These are phyloP conservation scores for Conomelus anceps DNA, from an alignment of 2,888 invertebrate genomes.

Conservation along the genomic window DNA sequence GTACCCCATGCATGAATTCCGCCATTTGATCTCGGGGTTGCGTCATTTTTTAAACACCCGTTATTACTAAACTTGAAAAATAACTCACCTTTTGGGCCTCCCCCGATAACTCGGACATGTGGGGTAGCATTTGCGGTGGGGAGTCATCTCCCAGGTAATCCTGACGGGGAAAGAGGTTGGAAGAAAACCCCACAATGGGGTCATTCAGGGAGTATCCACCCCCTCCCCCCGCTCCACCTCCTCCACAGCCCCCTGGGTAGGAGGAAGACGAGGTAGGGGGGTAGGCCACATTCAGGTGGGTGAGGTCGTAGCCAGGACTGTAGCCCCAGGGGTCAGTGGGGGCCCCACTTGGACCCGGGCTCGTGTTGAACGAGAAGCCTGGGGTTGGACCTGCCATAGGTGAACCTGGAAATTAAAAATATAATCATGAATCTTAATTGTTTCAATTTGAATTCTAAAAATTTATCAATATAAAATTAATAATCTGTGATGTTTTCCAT, in stretches of 20 bases:
- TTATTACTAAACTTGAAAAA: too few relatives aligned
- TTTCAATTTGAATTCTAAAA: too few relatives aligned
- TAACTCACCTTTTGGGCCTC: neutral
- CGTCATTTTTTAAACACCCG: too few relatives aligned
- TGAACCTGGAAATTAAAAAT: slow-evolving; percentile 26
- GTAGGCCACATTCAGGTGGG: slow-evolving; percentile 66
- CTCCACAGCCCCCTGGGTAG: neutral
- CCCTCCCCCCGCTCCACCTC: neutral
- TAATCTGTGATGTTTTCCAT: too few relatives aligned
- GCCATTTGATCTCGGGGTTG: too few relatives aligned
- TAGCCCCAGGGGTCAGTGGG: slow-evolving; percentile 60
- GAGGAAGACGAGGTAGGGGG: slow-evolving; percentile 40
- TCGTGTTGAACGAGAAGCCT: slow-evolving; percentile 30
- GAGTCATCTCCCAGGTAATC: slow-evolving; percentile 16
- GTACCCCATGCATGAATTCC: too few relatives aligned
- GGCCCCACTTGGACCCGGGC: slow-evolving; percentile 46
- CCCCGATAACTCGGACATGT: slow-evolving; percentile 8
- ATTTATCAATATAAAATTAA: too few relatives aligned
- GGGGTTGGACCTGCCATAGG: slow-evolving; percentile 20
- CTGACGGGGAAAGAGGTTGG: slow-evolving; percentile 31
- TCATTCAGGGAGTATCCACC: neutral
- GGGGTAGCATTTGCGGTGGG: slow-evolving; percentile 8
- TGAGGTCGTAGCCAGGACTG: slow-evolving; percentile 38
- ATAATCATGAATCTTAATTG: neutral
- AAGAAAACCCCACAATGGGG: slow-evolving; percentile 43